phyloP scores from a whole-genome alignment of 2,113 vertebrate genomes.

The chimpanzee (Pan troglodytes) region NHGRI_mPanTro3-v2.1_pri NC_072409.2:101244501-101245000 shows the following conservation, averaged over 20 bases:
- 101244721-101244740: background rate
- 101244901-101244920: background rate
- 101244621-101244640: background rate
- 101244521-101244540: background rate
- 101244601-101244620: background rate
- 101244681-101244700: background rate
- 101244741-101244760: background rate
- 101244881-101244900: background rate
- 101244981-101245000: background rate
- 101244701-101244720: background rate
- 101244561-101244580: background rate
- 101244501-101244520: background rate
- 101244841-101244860: background rate
- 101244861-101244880: background rate
- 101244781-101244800: background rate
- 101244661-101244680: background rate
- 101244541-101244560: background rate
- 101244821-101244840: background rate
- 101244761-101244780: background rate
- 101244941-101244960: background rate
- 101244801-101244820: background rate
- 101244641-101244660: background rate
- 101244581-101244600: background rate
- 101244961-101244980: background rate
- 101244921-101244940: background rate